Evolutionary conservation across 2,113 vertebrate species (phyloP), one percentile per base, ranked within the genome.

Genomic region (Varanus komodoensis): DNA sequence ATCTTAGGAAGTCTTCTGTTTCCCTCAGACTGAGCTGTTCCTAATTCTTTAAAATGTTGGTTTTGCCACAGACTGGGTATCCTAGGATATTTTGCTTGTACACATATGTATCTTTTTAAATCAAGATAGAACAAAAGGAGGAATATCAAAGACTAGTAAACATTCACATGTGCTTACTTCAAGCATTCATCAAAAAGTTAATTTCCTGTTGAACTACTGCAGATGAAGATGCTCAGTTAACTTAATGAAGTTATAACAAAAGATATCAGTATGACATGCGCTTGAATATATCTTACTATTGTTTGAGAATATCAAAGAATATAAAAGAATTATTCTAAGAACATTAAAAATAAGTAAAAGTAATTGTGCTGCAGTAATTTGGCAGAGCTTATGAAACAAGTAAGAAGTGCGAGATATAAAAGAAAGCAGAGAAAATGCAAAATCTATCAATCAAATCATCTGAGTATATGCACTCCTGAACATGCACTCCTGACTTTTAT

Each of bases 301-400:
- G 68, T 92, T 93, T 93, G 86, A 89, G 91, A 95, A 95, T 90
- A 91, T 25, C 69, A 85, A 83, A 87, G 34, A 92, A 80, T 81
- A 74, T 68, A 54, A 85, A 48, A 9, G 81, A 90, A 68, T 74
- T 93, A 86, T 85, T 89, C 75, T 12, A 50, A 54, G 82, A 85
- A 78, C 29, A 82, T 89, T 92, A 68, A 91, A 94, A 93, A 82
- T 90, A 71, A 52, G 8, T 32, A 82, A 23, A 94, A 15, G 48
- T 92, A 91, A 91, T 69, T 84, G 34, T 57, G 44, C 11, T 83
- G 90, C 44, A 9, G 5, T 93, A 71, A 84, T 77, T 50, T 89
- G 88, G 57, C 57, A 92, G 74, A 79, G 74, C 89, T 92, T 91
- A 73, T 61, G 69, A 17, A 48, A 88, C 12, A 89, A 94, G 88